phyloP scores from a whole-genome alignment of 2,888 invertebrate species.

The Microlaimidae sp. region DNA sequence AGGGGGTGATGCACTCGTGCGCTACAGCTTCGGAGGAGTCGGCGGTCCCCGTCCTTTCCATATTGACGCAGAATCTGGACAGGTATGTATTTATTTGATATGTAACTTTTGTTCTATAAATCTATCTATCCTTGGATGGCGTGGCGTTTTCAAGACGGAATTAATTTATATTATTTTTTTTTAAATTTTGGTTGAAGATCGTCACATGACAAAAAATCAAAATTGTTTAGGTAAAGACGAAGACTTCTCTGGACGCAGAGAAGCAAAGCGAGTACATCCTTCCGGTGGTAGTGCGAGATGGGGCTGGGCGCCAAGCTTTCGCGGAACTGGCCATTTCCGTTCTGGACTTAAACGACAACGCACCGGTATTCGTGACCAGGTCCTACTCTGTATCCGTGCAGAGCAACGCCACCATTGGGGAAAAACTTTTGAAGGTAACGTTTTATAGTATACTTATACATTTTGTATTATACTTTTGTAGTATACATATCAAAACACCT shows the following conservation, averaged over 20 bases:
- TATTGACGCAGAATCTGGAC: constrained; percentile 65
- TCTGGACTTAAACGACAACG: constrained; percentile 78
- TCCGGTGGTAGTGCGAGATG: constrained; percentile 23
- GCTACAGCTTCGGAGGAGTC: neutral
- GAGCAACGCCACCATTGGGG: constrained; percentile 55
- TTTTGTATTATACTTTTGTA: too few species aligned
- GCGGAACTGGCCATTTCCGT: constrained; percentile 22
- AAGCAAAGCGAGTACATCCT: constrained; percentile 10
- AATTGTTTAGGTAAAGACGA: too few species aligned
- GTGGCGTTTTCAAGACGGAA: too few species aligned
- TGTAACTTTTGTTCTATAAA: too few species aligned
- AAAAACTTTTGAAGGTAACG: constrained; percentile 61
- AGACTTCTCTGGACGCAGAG: neutral
- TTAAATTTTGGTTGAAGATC: too few species aligned
- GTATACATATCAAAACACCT: too few species aligned
- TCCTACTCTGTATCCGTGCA: constrained; percentile 58
- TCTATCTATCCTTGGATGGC: too few species aligned
- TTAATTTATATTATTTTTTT: neutral
- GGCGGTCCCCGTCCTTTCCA: constrained; percentile 45
- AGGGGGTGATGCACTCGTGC: constrained; percentile 46
- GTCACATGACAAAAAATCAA: too few species aligned
- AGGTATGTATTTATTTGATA: constrained; percentile 50
- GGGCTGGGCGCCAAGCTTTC: constrained; percentile 22
- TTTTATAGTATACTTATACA: too few species aligned
- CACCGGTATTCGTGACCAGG: constrained; percentile 70